Evolutionary conservation across 2,888 invertebrate genomes (phyloP).

Genomic region (Metopia argyrocephala): DNA sequence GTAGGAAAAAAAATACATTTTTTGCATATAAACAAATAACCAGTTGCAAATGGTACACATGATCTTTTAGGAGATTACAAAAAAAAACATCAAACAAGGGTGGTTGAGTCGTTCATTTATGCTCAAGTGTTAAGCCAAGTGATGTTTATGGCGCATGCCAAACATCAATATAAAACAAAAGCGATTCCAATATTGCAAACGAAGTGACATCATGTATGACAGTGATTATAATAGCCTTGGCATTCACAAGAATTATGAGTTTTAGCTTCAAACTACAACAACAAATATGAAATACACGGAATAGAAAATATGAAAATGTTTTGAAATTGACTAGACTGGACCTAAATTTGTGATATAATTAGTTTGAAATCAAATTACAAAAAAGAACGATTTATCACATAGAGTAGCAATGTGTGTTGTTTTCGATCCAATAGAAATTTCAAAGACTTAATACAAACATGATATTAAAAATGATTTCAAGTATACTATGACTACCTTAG

Average conservation of each 20-base stretch:
- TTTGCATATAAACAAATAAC: constrained; percentile 31
- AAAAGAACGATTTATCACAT: constrained; percentile 51
- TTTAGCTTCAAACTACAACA: constrained; percentile 32
- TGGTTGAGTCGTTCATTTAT: not conserved
- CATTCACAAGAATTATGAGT: constrained; percentile 41
- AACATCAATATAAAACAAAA: constrained; percentile 47
- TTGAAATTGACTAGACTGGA: constrained; percentile 2
- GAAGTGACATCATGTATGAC: constrained; percentile 50
- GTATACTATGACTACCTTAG: no score
- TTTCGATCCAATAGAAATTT: not conserved
- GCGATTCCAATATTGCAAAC: constrained; percentile 34
- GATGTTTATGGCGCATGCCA: constrained; percentile 55
- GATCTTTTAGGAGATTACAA: constrained; percentile 40
- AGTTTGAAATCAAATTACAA: constrained; percentile 19
- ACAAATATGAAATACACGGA: not conserved
- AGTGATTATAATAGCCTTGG: constrained; percentile 22
- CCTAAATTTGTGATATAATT: constrained; percentile 44
- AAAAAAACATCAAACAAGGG: not conserved
- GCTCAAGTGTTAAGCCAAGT: constrained; percentile 46
- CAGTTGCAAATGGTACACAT: constrained; percentile 30
- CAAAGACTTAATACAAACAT: not conserved
- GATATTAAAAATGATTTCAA: not conserved
- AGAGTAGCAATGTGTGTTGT: not conserved
- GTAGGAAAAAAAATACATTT: not conserved
- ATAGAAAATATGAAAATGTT: constrained; percentile 31